A percentile compares a stretch with the other conserved stretches of the same genome.
Conservation (phyloP, 2,113 vertebrate genomes). For the Sphaerodactylus townsendi region DNA sequence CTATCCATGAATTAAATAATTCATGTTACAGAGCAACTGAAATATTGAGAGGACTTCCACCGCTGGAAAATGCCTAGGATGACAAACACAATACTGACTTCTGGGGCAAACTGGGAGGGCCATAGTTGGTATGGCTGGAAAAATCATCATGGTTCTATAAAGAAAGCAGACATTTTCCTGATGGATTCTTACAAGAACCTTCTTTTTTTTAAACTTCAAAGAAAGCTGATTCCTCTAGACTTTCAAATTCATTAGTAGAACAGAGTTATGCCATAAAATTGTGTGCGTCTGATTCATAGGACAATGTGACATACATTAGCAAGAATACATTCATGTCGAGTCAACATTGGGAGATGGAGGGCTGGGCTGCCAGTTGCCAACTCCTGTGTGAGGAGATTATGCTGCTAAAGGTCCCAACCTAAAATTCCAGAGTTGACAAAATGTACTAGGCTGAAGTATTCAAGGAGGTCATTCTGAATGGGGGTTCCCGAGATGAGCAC, state of each 20-base stretch:
- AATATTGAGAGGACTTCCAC: background rate
- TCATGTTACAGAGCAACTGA: no score
- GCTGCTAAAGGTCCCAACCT: conserved; percentile 73
- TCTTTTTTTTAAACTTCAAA: background rate
- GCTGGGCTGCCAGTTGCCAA: background rate
- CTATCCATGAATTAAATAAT: background rate
- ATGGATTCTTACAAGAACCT: background rate
- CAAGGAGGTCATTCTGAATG: conserved; percentile 96
- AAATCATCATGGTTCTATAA: background rate
- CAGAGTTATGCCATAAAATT: background rate
- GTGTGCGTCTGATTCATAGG: no score
- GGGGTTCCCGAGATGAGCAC: conserved; percentile 96
- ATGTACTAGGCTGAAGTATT: conserved; percentile 97
- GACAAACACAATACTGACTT: background rate
- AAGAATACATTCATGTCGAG: background rate
- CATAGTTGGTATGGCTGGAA: background rate
- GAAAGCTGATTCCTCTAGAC: background rate
- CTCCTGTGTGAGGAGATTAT: background rate
- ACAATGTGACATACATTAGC: background rate
- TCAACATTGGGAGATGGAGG: background rate
- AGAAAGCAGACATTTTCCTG: background rate
- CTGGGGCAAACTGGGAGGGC: background rate
- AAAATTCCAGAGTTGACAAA: conserved; percentile 95
- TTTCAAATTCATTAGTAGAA: background rate
- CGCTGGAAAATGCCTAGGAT: background rate